These are phyloP conservation scores for Steinernema khuongi DNA, from an alignment of 1,140 invertebrate genomes.

Conservation along the genomic window DNA sequence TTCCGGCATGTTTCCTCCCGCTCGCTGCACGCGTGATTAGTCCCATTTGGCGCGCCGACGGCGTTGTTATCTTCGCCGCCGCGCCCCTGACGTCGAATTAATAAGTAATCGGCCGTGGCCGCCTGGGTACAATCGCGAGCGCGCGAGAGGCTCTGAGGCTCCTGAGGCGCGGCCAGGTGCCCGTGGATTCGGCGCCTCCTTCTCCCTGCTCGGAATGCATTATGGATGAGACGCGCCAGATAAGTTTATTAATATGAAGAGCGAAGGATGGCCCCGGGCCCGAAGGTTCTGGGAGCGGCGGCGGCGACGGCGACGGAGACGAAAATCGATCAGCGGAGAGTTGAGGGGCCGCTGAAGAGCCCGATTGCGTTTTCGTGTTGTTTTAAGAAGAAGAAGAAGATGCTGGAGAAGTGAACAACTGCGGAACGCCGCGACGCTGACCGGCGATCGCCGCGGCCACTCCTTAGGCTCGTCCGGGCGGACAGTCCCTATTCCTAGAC, in stretches of 20 bases:
- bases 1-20: too few relatives aligned
- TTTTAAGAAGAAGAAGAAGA: too few relatives aligned
- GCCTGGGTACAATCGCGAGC: neutral
- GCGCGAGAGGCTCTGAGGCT: too few relatives aligned
- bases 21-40: slow-evolving; percentile 8
- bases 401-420: slow-evolving; percentile 11
- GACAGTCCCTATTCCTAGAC: too few relatives aligned
- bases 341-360: neutral
- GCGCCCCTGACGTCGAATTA: neutral
- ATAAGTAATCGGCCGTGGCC: neutral
- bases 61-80: slow-evolving; percentile 14
- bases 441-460: neutral
- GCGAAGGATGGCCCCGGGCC: neutral
- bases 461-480: neutral
- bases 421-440: neutral
- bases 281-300: neutral
- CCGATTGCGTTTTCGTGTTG: neutral
- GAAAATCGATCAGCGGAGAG: neutral
- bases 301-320: neutral
- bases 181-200: neutral
- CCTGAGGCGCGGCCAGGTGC: too few relatives aligned
- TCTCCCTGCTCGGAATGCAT: slow-evolving; percentile 7
- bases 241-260: slow-evolving; percentile 13
- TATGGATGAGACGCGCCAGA: neutral
- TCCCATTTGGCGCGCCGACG: neutral